Conservation (phyloP, 2,113 vertebrate species). For the Odontophorus gujanensis region DNA sequence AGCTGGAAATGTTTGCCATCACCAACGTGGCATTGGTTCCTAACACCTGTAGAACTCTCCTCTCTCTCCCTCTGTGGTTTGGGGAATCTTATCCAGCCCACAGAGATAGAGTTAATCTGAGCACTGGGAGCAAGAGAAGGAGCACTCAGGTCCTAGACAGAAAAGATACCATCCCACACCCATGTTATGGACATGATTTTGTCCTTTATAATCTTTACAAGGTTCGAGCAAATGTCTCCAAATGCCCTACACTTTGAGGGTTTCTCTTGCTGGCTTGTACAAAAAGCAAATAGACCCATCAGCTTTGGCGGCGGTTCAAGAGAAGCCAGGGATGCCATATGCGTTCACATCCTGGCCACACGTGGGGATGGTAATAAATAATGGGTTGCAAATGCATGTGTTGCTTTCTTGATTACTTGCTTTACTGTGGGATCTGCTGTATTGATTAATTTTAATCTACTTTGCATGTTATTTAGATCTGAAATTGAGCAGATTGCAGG, state of each 20-base stretch:
- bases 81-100: background rate
- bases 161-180: background rate
- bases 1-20: background rate
- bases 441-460: constrained; percentile 43
- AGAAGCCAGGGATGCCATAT: constrained; percentile 28
- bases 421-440: constrained; percentile 43
- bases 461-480: constrained; percentile 42
- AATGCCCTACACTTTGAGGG: background rate
- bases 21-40: background rate
- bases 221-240: background rate
- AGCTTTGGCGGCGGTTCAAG: background rate
- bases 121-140: background rate
- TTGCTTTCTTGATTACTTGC: constrained; percentile 42
- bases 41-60: background rate
- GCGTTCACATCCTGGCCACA: constrained; percentile 3
- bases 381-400: constrained; percentile 37
- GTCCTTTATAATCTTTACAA: background rate
- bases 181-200: background rate
- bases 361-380: constrained; percentile 34
- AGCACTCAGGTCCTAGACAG: background rate
- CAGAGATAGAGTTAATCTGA: background rate
- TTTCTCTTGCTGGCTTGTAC: background rate
- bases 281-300: background rate
- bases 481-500: constrained; percentile 6
- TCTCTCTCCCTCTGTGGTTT: background rate